Evolutionary conservation across 2,888 invertebrate species (phyloP).

Genomic region (Temnothorax ravouxi): DNA sequence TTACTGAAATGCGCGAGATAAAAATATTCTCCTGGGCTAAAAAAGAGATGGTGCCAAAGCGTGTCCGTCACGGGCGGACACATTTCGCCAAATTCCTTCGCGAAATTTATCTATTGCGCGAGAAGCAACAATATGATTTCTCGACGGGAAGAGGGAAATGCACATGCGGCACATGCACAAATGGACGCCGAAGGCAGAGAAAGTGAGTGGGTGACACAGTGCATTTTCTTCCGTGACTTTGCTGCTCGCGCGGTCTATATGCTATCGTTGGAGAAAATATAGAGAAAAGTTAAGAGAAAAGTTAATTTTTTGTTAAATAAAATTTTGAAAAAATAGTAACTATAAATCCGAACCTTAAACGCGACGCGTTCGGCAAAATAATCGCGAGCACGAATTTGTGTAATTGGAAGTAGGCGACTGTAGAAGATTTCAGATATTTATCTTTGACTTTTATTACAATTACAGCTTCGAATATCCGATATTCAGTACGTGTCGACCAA

Average conservation of each 20-base stretch:
- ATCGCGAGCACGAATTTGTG: slow-evolving; percentile 60
- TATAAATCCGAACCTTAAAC: too few relatives aligned
- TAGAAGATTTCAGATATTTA: not conserved
- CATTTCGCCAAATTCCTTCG: slow-evolving; percentile 5
- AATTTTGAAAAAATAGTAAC: not conserved
- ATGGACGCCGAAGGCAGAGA: slow-evolving; percentile 76
- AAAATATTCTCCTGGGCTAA: slow-evolving; percentile 24
- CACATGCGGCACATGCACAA: slow-evolving; percentile 69
- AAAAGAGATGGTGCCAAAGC: not conserved
- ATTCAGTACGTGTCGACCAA: not conserved
- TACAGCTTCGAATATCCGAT: not conserved
- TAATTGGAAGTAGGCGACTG: slow-evolving; percentile 25
- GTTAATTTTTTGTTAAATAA: not conserved
- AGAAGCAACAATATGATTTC: slow-evolving; percentile 40
- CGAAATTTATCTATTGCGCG: not conserved
- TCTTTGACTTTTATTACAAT: not conserved
- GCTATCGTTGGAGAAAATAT: not conserved
- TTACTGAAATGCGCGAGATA: slow-evolving; percentile 6
- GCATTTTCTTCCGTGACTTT: slow-evolving; percentile 75
- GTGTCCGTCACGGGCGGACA: not conserved
- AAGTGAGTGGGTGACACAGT: slow-evolving; percentile 79
- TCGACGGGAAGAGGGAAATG: slow-evolving; percentile 29
- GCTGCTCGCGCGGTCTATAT: slow-evolving; percentile 67
- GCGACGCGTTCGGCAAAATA: slow-evolving; percentile 43
- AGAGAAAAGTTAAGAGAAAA: slow-evolving; percentile 45